Base-by-base conservation (phyloP, 1,140 invertebrate genomes). In the Phocides pigmalion region DNA sequence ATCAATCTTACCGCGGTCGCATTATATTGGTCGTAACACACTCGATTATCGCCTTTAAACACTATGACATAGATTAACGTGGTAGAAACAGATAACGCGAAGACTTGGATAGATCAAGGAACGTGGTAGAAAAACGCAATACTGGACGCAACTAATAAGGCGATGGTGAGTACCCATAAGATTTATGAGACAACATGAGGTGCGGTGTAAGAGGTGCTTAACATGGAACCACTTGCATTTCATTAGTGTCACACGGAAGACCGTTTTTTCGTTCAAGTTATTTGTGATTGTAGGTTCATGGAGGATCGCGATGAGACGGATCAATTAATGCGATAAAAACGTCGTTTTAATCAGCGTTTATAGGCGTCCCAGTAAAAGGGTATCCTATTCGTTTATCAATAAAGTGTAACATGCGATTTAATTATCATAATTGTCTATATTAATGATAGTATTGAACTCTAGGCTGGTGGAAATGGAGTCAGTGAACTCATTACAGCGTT, bases 1-100 rank as follows among this genome's bases (percentile, higher is more conserved):
- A 85, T 82, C 70, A 79, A 77, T 78, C 74, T 79, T 76, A 61
- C 59, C n/a, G 17, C 19, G 35, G 19, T 54, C 51, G 51, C 35
- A 37, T 14, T 64, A 54, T 68, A 64, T 25, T 68, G 64, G 39
- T 64, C 44, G 54, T 64, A 50, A 72, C 72, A 68, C 64, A 65
- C n/a, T n/a, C 66, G 50, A 75, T 75, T 77, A 73, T 75, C 65
- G 22, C 59, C 74, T 58, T 42, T 72, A 80, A 71, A 14, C 17
- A 53, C 65, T 69, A 71, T 63, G 56, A 67, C 51, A 70, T 64
- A 54, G 61, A 67, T 68, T 58, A 68, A 47, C 28, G 32, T 37
- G 22, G 15, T 63, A 12, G 20, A 39, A 49, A 47, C 20, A 53
- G 47, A 51, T 63, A 53, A 39, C 28, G 11, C 19, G 12, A 16